Evolutionary conservation across 2,888 invertebrate species (phyloP), one percentile per base, ranked within the genome.

Genomic region (Tanypteryx hageni): DNA sequence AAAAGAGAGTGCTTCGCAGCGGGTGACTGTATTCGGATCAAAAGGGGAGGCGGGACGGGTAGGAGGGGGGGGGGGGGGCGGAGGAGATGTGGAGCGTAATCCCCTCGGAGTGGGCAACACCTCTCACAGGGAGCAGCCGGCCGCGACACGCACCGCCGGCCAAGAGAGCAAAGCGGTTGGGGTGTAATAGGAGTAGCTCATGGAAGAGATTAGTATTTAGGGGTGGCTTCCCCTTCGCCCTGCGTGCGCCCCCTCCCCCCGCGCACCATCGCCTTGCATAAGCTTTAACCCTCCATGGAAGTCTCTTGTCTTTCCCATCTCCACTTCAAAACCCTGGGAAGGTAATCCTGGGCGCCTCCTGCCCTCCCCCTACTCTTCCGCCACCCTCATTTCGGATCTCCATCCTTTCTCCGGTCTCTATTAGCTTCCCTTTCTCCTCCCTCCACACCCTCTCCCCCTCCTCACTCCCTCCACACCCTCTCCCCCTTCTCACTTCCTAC

Each of bases 271-370:
- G 44, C 44, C 44, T 44, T 44, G 44, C 44, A 44, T 44, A 44
- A 44, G 44, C 44, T 44, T 44, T 44, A 3, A 18, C 68, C 10
- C 68, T 22, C n/a, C 22, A 2, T 22, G 68, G n/a, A 68, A 22
- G n/a, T 22, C 68, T 11, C 68, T 76, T 76, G 76, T 76, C 76
- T 76, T 76, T 76, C 76, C 76, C 76, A 76, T 76, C 76, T 76
- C 76, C 76, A 76, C 76, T 76, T 76, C 76, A 18, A 76, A 76
- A n/a, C 27, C 76, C 27, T 13, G 22, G 76, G 76, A 13, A 10
- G 22, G 76, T 76, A 76, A 76, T 76, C 76, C 76, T 9, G n/a
- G 14, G 56, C 31, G 14, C 16, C 83, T 27, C 31, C 11, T 31
- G 11, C 83, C 18, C 18, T 16, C 13, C 18, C 56, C 14, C 18